These are phyloP conservation scores for Carollia perspicillata DNA, from an alignment of 2,113 vertebrate genomes.

Conservation along the genomic window DNA sequence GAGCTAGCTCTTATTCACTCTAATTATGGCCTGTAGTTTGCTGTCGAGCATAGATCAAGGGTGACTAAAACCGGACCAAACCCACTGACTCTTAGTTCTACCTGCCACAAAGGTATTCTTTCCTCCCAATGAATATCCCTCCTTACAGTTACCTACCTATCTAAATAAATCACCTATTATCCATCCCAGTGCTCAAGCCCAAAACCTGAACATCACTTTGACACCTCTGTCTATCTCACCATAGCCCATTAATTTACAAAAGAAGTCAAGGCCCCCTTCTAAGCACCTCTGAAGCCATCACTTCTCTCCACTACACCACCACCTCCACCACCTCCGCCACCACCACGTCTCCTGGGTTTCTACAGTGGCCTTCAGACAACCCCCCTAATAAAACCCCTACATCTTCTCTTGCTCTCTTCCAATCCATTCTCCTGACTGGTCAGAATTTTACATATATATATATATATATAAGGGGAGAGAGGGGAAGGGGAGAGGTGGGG, in stretches of 20 bases:
- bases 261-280: background rate
- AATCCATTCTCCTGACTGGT: background rate
- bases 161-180: background rate
- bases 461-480: too few species aligned
- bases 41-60: background rate
- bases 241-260: background rate
- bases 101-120: background rate
- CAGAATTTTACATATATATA: background rate
- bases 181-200: background rate
- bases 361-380: too few species aligned
- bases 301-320: background rate
- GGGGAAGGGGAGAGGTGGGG: too few species aligned
- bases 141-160: background rate
- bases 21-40: background rate
- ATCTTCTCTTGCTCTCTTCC: background rate
- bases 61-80: background rate
- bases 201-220: background rate
- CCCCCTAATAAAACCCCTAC: too few species aligned
- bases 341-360: background rate
- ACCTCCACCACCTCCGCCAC: background rate
- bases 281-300: background rate
- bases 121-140: background rate
- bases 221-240: background rate
- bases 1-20: background rate
- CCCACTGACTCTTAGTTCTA: background rate